Evolutionary conservation across 1,140 invertebrate genomes (phyloP).

Genomic region (Argopecten irradians): DNA sequence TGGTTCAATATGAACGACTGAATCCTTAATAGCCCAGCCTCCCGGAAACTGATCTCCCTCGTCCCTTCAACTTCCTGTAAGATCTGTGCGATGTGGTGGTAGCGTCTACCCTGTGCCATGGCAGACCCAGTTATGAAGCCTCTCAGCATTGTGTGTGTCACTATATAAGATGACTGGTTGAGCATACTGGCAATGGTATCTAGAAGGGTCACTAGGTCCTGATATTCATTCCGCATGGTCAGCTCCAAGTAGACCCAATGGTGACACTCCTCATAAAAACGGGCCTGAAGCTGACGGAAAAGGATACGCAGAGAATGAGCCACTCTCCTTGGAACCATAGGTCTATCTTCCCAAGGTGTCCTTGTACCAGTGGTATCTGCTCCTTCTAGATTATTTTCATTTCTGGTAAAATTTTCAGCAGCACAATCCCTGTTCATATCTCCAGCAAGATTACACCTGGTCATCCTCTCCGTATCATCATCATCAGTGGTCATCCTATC

Average conservation of each 20-base stretch:
- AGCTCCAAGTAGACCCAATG: background rate
- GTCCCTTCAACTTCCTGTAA: slow-evolving; percentile 32
- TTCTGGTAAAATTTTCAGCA: too few species aligned
- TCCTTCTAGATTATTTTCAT: too few species aligned
- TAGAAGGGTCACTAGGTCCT: slow-evolving; percentile 38
- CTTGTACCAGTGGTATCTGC: too few species aligned
- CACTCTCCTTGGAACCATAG: background rate
- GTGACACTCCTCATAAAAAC: background rate
- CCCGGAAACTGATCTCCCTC: slow-evolving; percentile 29
- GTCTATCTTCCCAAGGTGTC: background rate
- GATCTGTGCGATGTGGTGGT: slow-evolving; percentile 35
- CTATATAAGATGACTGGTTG: slow-evolving; percentile 30
- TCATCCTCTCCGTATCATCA: background rate
- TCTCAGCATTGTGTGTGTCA: slow-evolving; percentile 40
- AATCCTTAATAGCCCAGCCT: slow-evolving; percentile 31
- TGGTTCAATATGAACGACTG: slow-evolving; percentile 46
- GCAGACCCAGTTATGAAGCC: slow-evolving; percentile 45
- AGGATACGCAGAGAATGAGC: background rate
- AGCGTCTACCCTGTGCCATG: background rate
- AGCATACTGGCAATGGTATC: slow-evolving; percentile 41
- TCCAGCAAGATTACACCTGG: background rate
- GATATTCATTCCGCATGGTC: background rate
- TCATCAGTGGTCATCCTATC: background rate
- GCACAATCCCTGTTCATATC: background rate
- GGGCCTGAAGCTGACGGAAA: background rate